Conservation (phyloP, 2,113 vertebrate genomes). For the Tychaedon coryphoeus region DNA sequence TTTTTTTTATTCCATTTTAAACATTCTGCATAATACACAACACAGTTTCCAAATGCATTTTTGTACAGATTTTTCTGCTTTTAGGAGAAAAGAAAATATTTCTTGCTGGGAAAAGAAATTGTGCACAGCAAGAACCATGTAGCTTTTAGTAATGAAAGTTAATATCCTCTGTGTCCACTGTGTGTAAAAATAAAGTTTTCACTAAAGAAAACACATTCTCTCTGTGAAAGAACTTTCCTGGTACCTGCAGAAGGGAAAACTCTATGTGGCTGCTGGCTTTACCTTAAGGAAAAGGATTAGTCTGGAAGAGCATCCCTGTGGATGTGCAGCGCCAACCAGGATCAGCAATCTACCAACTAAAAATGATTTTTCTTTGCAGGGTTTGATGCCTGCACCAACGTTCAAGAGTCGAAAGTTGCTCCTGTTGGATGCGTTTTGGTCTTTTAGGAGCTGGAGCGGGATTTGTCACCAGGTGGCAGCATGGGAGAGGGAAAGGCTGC, state of each 20-base stretch:
- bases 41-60: background rate
- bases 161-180: background rate
- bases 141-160: background rate
- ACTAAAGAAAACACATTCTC: background rate
- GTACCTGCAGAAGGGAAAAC: background rate
- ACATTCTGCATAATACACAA: background rate
- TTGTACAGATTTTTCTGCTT: background rate
- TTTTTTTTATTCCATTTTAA: background rate
- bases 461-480: slow-evolving; percentile 40
- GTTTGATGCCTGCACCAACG: background rate
- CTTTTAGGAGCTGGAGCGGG: background rate
- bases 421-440: accelerated
- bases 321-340: background rate
- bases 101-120: background rate
- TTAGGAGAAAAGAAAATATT: background rate
- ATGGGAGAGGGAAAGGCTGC: background rate
- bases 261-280: background rate
- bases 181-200: background rate
- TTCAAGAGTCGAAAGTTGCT: background rate
- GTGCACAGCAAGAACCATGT: background rate
- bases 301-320: background rate
- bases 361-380: background rate
- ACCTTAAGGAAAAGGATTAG: background rate
- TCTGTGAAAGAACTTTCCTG: background rate
- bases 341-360: background rate